Evolutionary conservation across 2,113 vertebrate species (phyloP), one percentile per base, ranked within the genome.

Genomic region (Dasypus novemcinctus): DNA sequence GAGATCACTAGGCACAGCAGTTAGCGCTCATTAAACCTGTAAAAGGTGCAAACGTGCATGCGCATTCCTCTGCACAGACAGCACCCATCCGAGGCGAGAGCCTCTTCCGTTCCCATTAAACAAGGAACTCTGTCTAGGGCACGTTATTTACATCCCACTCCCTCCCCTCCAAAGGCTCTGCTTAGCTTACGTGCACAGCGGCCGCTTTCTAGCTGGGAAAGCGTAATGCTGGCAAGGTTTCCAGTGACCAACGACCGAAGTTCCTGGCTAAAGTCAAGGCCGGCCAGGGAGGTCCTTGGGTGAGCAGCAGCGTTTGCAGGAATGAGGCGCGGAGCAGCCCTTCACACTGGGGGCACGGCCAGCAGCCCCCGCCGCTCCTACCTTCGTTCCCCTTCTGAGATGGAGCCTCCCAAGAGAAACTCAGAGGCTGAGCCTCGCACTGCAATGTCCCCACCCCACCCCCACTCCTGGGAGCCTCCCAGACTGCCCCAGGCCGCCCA

Each of bases 271-370:
- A 63, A 3, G 66, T 6, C 3, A 6, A 46, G 17, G 41, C 21
- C 5, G 18, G 89, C 25, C 15, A 18, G 38, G 33, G 80, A 43
- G 29, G 41, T 54, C 29, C 72, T 27, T 3, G 1, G n/a, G 61
- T 41, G 23, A 75, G 54, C 52, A 64, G 54, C 64, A 12, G 4
- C 1, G 4, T 36, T 4, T 36, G 36, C 25, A 18, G 80, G 11
- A 7, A 63, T 12, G 25, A 20, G 71, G 25, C 0, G 2, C 46
- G 8, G 33, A 4, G 0, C 78, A 12, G 1, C 3, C 54, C 66
- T 49, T 11, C 57, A 8, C 17, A 20, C 54, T 1, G 20, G 20
- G 57, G 57, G 57, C 20, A 20, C 7, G 5, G 20, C 20, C 57
- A 23, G 57, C 57, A 4, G 20, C 57, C 20, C 57, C 57, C 20